Evolutionary conservation across 2,797 vertebrate species (phyloP).

Genomic region (Phoebastria nigripes): DNA sequence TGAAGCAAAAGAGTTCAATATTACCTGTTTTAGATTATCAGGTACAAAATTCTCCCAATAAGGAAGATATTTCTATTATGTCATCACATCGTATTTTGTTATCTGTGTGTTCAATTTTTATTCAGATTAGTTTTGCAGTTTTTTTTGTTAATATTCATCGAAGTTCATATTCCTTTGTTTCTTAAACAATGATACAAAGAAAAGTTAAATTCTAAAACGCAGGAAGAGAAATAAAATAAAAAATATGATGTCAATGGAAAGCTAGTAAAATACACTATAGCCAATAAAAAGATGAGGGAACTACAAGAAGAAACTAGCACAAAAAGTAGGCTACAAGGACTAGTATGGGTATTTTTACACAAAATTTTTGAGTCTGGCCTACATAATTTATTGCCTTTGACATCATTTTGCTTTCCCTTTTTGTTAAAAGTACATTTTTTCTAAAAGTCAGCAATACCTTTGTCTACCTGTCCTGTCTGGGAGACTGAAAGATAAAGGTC

Average conservation of each 20-base stretch:
- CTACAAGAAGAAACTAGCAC: constrained; percentile 77
- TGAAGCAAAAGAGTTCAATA: background rate
- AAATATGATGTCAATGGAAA: constrained; percentile 73
- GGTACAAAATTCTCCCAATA: background rate
- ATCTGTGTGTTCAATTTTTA: background rate
- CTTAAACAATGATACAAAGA: constrained; percentile 61
- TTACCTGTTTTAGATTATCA: background rate
- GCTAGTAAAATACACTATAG: constrained; percentile 78
- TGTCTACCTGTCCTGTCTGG: constrained; percentile 99
- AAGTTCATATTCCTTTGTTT: background rate
- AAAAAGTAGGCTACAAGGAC: constrained; percentile 79
- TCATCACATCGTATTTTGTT: background rate
- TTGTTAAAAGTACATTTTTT: constrained; percentile 81
- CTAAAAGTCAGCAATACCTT: constrained; percentile 94
- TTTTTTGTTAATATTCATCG: background rate
- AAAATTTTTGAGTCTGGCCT: constrained; percentile 87
- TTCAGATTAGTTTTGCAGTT: background rate
- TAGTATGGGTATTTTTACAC: constrained; percentile 77
- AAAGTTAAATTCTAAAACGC: constrained; percentile 73
- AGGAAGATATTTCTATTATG: background rate
- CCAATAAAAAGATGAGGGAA: constrained; percentile 78
- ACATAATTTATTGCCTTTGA: constrained; percentile 87
- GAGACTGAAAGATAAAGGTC: constrained; percentile 99
- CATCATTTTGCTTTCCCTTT: constrained; percentile 87
- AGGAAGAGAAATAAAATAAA: constrained; percentile 76